Conservation (phyloP, 2,888 invertebrate genomes). For the Cerastis leucographa region DNA sequence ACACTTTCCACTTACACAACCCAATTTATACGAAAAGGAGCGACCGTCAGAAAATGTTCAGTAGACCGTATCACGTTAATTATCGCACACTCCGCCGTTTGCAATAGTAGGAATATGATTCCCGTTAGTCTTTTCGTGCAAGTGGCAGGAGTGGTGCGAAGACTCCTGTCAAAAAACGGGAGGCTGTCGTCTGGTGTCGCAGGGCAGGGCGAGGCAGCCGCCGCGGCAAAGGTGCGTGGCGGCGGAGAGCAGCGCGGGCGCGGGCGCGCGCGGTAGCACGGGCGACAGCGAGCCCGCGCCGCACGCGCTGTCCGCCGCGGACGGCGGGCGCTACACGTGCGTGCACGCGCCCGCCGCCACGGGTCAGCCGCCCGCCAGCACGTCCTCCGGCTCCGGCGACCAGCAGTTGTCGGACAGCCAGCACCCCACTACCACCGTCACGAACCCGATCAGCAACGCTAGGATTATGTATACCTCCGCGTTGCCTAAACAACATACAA, state of each 20-base stretch:
- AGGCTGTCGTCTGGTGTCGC: conserved; percentile 76
- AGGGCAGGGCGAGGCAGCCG: conserved; percentile 81
- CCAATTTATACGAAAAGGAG: conserved; percentile 69
- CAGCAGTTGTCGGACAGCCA: conserved; percentile 95
- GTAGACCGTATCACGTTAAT: conserved; percentile 63
- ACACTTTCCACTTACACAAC: conserved; percentile 76
- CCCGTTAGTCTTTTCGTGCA: conserved; percentile 86
- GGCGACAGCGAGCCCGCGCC: conserved; percentile 84
- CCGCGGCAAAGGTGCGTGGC: conserved; percentile 84
- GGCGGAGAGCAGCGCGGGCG: conserved; percentile 83
- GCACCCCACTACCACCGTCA: conserved; percentile 94
- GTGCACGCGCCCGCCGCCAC: conserved; percentile 91
- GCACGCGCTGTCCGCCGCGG: conserved; percentile 83
- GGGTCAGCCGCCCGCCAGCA: conserved; percentile 93
- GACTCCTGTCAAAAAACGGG: conserved; percentile 83
- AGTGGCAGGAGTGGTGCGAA: conserved; percentile 79
- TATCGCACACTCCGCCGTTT: conserved; percentile 83
- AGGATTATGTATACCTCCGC: conserved; percentile 94
- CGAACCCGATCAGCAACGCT: conserved; percentile 93
- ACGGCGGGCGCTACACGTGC: conserved; percentile 90
- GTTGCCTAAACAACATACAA: conserved; percentile 89
- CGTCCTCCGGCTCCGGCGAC: conserved; percentile 93
- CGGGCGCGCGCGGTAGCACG: conserved; percentile 81
- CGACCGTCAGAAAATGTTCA: conserved; percentile 60
- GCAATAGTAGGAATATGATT: conserved; percentile 82